These are phyloP conservation scores for Bolborhynchus lineola DNA, from an alignment of 2,113 vertebrate genomes.

Conservation along the genomic window DNA sequence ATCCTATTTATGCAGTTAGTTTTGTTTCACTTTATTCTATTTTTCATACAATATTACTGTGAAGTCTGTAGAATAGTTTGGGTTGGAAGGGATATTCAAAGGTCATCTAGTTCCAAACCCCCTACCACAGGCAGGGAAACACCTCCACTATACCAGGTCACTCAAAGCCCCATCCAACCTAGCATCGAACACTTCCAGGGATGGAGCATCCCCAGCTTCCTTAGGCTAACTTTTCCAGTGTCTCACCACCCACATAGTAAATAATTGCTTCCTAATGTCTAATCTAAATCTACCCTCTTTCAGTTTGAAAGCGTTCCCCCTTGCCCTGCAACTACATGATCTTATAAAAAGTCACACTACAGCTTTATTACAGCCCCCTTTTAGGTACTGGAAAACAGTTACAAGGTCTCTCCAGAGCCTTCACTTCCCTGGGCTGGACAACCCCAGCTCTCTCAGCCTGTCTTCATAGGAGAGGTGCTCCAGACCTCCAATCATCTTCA, in stretches of 20 bases:
- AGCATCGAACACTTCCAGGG: neutral
- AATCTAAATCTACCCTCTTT: neutral
- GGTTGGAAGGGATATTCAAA: neutral
- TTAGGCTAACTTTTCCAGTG: neutral
- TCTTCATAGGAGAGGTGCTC: neutral
- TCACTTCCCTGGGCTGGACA: neutral
- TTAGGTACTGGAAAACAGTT: neutral
- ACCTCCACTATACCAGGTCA: neutral
- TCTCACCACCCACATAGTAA: neutral
- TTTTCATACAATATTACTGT: neutral
- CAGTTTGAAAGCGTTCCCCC: neutral
- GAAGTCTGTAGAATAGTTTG: neutral
- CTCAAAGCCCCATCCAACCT: neutral
- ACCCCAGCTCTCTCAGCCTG: neutral
- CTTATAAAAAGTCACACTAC: neutral
- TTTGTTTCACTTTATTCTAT: neutral
- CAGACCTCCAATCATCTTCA: neutral
- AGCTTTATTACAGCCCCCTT: neutral
- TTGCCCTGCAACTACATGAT: neutral
- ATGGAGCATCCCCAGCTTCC: neutral
- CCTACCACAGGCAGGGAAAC: neutral
- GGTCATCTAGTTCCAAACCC: neutral
- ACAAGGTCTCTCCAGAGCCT: neutral
- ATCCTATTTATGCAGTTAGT: neutral
- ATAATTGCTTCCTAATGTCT: neutral